Evolutionary conservation across 2,888 invertebrate species (phyloP), one percentile per base, ranked within the genome.

Genomic region (Macroteleia sp.): DNA sequence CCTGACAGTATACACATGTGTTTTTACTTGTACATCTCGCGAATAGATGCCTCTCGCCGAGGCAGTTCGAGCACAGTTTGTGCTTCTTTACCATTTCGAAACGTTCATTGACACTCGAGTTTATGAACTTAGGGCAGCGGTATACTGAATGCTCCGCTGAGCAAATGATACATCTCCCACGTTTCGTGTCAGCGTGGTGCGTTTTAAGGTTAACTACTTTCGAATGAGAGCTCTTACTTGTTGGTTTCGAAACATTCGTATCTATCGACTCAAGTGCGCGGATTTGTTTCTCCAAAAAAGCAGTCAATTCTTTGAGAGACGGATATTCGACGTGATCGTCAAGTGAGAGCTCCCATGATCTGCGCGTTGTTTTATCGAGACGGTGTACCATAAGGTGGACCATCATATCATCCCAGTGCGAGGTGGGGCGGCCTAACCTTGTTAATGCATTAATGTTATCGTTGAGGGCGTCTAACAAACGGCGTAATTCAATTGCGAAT

Each of bases 1-100:
- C 20, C 6, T 17, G 10, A 34, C 61, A 61, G n/a, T 36, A 19
- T 8, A 25, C 9, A 50, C 62, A 62, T 2, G 1, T n/a, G 12
- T 14, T 16, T 14, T 25, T 25, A 16, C 61, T 61, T 3, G 32
- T 46, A 25, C 61, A 61, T n/a, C 1, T 2, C 32, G 17, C 12
- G 9, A 4, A 3, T 10, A 5, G 1, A 30, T 57, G 57, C 14
- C 42, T 32, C 5, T 30, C 1, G 1, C 42, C 28, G n/a, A 57
- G 14, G 9, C 57, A 57, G 9, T 57, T 57, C 8, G 4, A n/a
- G 20, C 57, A 57, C 8, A 57, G 8, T 1, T 25, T 5, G 8
- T 22, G 36, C 9, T 34, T 8, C 4, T 28, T 25, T 0, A 56
- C 41, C 1, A 41, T 1, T 1, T 39, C 28, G 8, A 25, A n/a